Base-by-base conservation (phyloP, 1,140 invertebrate species). In the Acarapis woodi region DNA sequence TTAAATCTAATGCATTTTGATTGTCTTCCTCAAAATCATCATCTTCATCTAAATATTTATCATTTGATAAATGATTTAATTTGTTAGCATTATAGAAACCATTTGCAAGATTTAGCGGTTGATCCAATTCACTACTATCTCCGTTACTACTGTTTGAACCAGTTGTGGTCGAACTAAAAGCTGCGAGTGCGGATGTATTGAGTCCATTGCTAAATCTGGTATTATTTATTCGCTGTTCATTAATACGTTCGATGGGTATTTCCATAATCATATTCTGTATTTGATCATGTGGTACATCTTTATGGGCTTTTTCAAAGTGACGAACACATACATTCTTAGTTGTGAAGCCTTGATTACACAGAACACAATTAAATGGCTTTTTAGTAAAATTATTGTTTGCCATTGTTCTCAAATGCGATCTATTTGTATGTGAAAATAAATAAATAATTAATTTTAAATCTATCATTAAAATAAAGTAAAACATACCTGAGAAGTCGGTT, bases 1-100 rank as follows among this genome's bases (percentile, higher is more conserved):
- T 78, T 41, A 85, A 63, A 56, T 85, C 79, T n/a, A 85, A 53
- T 2, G 74, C 74, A 53, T 76, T 70, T 12, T 10, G 12, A 18
- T 9, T 4, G 6, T 16, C 23, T 26, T 34, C 2, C 22, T 18
- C 10, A 12, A 20, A 20, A 6, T 15, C 4, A 12, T 34, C 19
- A 21, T 20, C 22, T 34, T 32, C 30, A n/a, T n/a, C n/a, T n/a
- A n/a, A n/a, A n/a, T n/a, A n/a, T n/a, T 32, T n/a, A 32, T n/a
- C 8, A 2, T 3, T 16, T 4, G 14, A 8, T n/a, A 16, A 32
- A 14, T 9, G 16, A 32, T 8, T 4, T 32, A 16, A 16, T 14
- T 32, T 16, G 12, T 3, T 32, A 12, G 10, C 12, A 15, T n/a
- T 3, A 32, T 24, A 2, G 5, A 24, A 36, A 15, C 14, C 14